These are phyloP conservation scores for Subacronicta megacephala DNA, from an alignment of 2,888 invertebrate species.

Conservation along the genomic window DNA sequence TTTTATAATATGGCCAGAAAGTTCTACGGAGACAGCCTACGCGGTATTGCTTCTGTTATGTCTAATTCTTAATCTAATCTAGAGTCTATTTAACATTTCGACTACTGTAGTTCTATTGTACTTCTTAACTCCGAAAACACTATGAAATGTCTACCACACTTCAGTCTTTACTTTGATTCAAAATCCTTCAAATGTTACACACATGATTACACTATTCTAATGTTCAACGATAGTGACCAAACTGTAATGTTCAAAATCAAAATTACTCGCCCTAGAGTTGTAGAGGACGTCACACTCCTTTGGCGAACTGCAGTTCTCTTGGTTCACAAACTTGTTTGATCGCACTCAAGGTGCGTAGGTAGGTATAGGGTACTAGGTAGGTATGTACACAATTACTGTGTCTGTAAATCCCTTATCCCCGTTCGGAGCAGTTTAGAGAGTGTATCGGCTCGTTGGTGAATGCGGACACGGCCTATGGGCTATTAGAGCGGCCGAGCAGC, in stretches of 20 bases:
- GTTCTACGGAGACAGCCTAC: slow-evolving; percentile 78
- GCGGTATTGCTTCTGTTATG: slow-evolving; percentile 61
- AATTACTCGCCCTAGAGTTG: slow-evolving; percentile 88
- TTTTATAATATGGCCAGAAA: slow-evolving; percentile 74
- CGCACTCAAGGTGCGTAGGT: slow-evolving; percentile 56
- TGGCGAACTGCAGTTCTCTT: slow-evolving; percentile 79
- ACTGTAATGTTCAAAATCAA: slow-evolving; percentile 82
- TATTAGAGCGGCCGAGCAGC: slow-evolving; percentile 53
- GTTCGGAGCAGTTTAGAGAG: slow-evolving; percentile 60
- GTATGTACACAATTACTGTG: slow-evolving; percentile 60
- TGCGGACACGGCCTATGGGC: slow-evolving; percentile 55
- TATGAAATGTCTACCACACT: slow-evolving; percentile 82
- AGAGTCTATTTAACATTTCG: slow-evolving; percentile 71
- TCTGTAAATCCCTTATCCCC: slow-evolving; percentile 77
- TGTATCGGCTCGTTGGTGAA: slow-evolving; percentile 47
- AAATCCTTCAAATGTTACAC: slow-evolving; percentile 71
- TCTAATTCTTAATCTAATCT: slow-evolving; percentile 81
- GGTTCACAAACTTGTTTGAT: slow-evolving; percentile 74
- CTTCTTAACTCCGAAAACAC: slow-evolving; percentile 68
- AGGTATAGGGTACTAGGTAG: slow-evolving; percentile 50
- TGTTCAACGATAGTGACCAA: slow-evolving; percentile 75
- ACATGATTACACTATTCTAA: slow-evolving; percentile 80
- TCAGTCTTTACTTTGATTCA: slow-evolving; percentile 64
- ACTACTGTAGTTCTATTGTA: slow-evolving; percentile 79
- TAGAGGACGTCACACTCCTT: slow-evolving; percentile 79